A percentile compares a stretch with the other conserved stretches of the same genome.
These are phyloP conservation scores for Magallana gigas DNA, from an alignment of 1,140 invertebrate genomes.

Conservation along the genomic window DNA sequence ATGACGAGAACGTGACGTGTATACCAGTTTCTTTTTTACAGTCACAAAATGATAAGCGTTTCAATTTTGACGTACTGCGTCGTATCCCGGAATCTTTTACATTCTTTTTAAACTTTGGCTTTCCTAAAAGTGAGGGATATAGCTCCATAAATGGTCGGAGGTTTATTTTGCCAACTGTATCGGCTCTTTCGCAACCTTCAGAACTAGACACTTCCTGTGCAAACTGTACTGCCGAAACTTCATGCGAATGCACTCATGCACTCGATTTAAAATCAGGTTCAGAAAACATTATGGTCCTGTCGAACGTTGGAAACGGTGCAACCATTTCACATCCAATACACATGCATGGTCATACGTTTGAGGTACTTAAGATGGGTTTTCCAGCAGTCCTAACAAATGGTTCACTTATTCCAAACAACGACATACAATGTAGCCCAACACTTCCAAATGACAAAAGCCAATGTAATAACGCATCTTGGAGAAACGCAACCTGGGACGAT, in stretches of 20 bases:
- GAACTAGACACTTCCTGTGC: conserved; percentile 20
- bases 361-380: conserved; percentile 75
- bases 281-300: conserved; percentile 59
- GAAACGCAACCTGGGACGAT: conserved; percentile 54
- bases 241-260: conserved; percentile 53
- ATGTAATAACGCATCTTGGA: conserved; percentile 66
- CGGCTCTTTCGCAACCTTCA: conserved; percentile 56
- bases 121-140: conserved; percentile 17
- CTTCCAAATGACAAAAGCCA: conserved; percentile 40
- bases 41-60: neutral
- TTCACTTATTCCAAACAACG: neutral
- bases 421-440: neutral
- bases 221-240: conserved; percentile 52
- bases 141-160: conserved; percentile 63
- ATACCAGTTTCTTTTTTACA: neutral
- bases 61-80: conserved; percentile 49
- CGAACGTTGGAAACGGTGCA: conserved; percentile 81
- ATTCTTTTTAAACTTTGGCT: conserved; percentile 2
- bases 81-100: neutral
- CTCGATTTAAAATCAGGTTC: conserved; percentile 49
- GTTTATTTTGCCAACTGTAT: conserved; percentile 60
- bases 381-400: neutral
- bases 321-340: conserved; percentile 62
- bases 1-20: neutral
- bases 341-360: conserved; percentile 63